Base-by-base conservation (phyloP, 2,888 invertebrate genomes). In the Parnassius orleans region DNA sequence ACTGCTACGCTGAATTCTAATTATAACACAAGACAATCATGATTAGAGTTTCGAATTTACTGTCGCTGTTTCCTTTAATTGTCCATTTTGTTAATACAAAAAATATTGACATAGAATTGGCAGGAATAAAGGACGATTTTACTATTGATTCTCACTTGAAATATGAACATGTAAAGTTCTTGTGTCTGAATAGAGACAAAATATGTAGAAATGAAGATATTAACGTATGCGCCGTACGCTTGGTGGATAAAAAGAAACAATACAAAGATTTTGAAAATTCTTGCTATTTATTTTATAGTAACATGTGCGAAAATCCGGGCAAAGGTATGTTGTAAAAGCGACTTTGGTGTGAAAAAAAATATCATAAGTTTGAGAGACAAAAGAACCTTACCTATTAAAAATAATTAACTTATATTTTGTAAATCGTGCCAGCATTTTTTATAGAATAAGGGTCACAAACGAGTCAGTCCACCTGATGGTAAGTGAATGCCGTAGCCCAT, bases 261-360 rank as follows among this genome's bases (percentile, higher is more conserved):
- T 80, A 76, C 65, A 76, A 69, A 24, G 75, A 81, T n/a, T 87
- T 79, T 66, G 56, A 70, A 1, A 87, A 85, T 60, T 68, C 76
- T 0, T 88, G 87, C 60, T 81, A 70, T 65, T 69, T 87, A 61
- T 84, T 85, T 69, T 63, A 86, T 56, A 70, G 65, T 44, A 88
- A 88, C 63, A 81, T 87, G 78, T 88, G 88, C 48, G 78, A 81
- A 9, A 56, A 74, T 67, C 80, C 81, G 1, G 80, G 75, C 0
- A 63, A 75, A 43, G 87, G 87, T 87, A 51, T 48, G 12, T 14
- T n/a, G 11, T 48, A 15, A 48, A 5, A n/a, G n/a, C 3, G 5
- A 48, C 48, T 7, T 12, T 46, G 46, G n/a, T 46, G 3, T 12
- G n/a, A 46, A 46, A 46, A 46, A 46, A 12, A 46, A 0, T 12